Base-by-base conservation (phyloP, 2,888 invertebrate genomes). In the Chymomyza amoena region DNA sequence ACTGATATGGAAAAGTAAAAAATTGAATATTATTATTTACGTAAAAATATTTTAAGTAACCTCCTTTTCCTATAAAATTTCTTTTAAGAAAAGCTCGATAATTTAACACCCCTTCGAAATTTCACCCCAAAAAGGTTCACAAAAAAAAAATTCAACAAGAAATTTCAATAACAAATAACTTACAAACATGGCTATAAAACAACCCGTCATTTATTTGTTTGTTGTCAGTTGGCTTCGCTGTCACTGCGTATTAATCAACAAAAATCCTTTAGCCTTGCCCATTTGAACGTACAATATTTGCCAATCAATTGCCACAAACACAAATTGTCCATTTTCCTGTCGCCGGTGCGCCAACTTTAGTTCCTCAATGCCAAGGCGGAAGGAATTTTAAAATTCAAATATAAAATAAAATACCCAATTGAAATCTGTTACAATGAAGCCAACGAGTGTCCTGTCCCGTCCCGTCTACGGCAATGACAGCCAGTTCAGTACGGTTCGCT, bases 241-340 rank as follows among this genome's bases (percentile, higher is more conserved):
- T 84, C 79, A 74, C 69, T 72, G 84, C 65, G 80, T 73, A 88
- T 89, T 89, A 89, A 88, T 89, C 89, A 89, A 78, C 32, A 6
- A 7, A 45, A 84, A 79, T 79, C 78, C 75, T 82, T 80, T 76
- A 61, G 75, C 64, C 59, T 78, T 64, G 72, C 64, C 74, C 74
- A 76, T 75, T 84, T 81, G 75, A 76, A 77, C 78, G 81, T 77
- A 81, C 86, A 90, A 84, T 89, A 90, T 90, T 90, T 90, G 89
- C 89, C 90, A 90, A 90, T 90, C 90, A 90, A 90, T 90, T 90
- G 89, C 87, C 90, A 88, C 88, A 89, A 90, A 90, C 90, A 89
- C 89, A 90, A 90, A 90, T 90, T 90, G 90, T 90, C 90, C 90
- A 90, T 90, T 90, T 90, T 90, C 90, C 90, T 90, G 90, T 83